phyloP scores from a whole-genome alignment of 2,888 invertebrate genomes.

The Merodon equestris region DNA sequence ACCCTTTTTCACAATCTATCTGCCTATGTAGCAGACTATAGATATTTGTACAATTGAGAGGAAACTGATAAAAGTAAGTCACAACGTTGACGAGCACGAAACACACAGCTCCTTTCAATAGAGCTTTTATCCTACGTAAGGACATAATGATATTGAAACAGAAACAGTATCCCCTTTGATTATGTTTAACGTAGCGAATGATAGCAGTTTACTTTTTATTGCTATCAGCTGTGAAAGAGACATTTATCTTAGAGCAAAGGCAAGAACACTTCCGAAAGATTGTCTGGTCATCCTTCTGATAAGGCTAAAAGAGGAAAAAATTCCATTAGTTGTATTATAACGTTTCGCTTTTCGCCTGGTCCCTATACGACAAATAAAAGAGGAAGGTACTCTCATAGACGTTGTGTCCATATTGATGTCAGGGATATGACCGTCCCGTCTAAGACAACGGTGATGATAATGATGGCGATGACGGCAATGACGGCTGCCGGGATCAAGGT shows the following conservation, averaged over 20 bases:
- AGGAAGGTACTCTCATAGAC: conserved; percentile 38
- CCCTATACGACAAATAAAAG: conserved; percentile 40
- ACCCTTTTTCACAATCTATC: conserved; percentile 43
- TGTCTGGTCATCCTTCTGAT: conserved; percentile 17
- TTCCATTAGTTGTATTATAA: conserved; percentile 52
- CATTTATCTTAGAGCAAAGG: background rate
- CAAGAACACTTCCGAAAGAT: background rate
- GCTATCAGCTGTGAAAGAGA: conserved; percentile 25
- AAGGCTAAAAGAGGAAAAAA: conserved; percentile 28
- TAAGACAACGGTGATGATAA: too few species aligned
- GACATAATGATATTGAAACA: conserved; percentile 42
- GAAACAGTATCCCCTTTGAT: conserved; percentile 49
- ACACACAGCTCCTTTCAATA: conserved; percentile 24
- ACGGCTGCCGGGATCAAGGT: conserved; percentile 13
- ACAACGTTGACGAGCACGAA: too few species aligned
- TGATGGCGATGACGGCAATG: too few species aligned
- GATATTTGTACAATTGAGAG: too few species aligned
- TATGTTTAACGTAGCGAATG: conserved; percentile 66
- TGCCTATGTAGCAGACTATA: background rate
- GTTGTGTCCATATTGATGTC: conserved; percentile 22
- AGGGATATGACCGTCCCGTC: conserved; percentile 36
- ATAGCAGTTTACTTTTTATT: conserved; percentile 62
- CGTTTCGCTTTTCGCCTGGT: conserved; percentile 33
- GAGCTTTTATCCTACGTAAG: conserved; percentile 23
- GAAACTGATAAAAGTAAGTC: too few species aligned